Evolutionary conservation across 2,888 invertebrate species (phyloP).

Genomic region (Clostera curtula): DNA sequence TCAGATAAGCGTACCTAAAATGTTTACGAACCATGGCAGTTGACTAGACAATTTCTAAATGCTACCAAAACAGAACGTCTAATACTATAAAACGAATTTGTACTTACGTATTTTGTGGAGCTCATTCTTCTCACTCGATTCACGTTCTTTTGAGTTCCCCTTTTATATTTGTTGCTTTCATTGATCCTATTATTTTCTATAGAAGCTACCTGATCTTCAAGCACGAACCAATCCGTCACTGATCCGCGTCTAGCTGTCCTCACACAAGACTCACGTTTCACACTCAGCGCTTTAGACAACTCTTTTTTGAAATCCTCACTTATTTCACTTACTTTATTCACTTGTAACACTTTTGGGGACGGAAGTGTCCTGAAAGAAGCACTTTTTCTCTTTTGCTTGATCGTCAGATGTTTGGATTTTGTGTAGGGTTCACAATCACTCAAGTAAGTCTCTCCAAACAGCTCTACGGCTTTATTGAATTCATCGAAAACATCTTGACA

Average conservation of each 20-base stretch:
- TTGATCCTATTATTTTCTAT: too few species aligned
- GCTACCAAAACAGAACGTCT: constrained; percentile 8
- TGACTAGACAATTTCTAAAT: background rate
- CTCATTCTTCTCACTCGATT: constrained; percentile 60
- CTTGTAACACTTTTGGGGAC: constrained; percentile 55
- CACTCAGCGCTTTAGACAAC: constrained; percentile 41
- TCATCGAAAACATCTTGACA: constrained; percentile 54
- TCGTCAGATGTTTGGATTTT: constrained; percentile 30
- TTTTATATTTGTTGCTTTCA: constrained; percentile 47
- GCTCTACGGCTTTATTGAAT: constrained; percentile 58
- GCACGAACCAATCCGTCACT: constrained; percentile 65
- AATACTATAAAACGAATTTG: constrained; percentile 13
- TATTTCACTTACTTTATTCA: constrained; percentile 47
- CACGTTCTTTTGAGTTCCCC: constrained; percentile 52
- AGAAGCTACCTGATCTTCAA: constrained; percentile 54
- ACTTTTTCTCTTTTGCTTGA: constrained; percentile 51
- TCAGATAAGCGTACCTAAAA: too few species aligned
- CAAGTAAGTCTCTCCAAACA: constrained; percentile 59
- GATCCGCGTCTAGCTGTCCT: constrained; percentile 48
- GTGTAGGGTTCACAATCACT: constrained; percentile 67
- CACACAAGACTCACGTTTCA: constrained; percentile 28
- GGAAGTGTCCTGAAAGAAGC: constrained; percentile 51
- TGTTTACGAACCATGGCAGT: background rate
- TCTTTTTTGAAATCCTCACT: constrained; percentile 61
- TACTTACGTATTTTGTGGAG: constrained; percentile 70